Base-by-base conservation (phyloP, 1,140 invertebrate species). In the Cydia amplana region DNA sequence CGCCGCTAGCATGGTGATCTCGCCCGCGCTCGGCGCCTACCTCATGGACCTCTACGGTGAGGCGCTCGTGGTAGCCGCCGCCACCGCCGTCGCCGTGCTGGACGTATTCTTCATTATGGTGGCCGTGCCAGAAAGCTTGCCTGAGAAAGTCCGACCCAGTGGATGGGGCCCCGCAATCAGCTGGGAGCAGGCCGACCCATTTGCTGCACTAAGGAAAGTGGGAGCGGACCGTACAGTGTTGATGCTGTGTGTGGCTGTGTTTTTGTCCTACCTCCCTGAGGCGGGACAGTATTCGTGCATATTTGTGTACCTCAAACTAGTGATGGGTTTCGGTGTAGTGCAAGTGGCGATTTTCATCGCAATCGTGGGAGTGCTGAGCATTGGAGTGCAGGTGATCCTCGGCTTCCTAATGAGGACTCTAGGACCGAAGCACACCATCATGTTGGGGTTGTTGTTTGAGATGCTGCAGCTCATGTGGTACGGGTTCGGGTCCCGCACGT, bases 261-360 rank as follows among this genome's bases (percentile, higher is more conserved):
- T 99, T 91, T 94, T 99, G 60, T 99, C 98, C 32, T 99, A 99
- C 93, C 94, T 99, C 81, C 99, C 99, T n/a, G 99, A 99, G 92
- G 97, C 97, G 40, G 99, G 99, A 77, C 98, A 99, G 93, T 99
- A 99, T 93, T 99, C 99, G 75, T 99, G 99, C 94, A 99, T 99
- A 94, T 99, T 99, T 94, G 99, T 99, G 82, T 99, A 99, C 93
- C 95, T 99, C 65, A 98, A 98, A 94, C 94, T 99, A 84, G 98
- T 99, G 80, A 99, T 99, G 96, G 98, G 97, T 78, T 99, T 99
- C 93, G 97, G 96, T 83, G 96, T 96, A 77, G 95, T 98, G 85
- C 97, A 98, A 95, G 99, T 99, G 67, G 99, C 99, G 72, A 96
- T 98, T 79, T 99, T 99, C 93, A 99, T 99, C 87, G 99, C 98